Base-by-base conservation (phyloP, 2,797 vertebrate species). In the Xenentodon cancila region DNA sequence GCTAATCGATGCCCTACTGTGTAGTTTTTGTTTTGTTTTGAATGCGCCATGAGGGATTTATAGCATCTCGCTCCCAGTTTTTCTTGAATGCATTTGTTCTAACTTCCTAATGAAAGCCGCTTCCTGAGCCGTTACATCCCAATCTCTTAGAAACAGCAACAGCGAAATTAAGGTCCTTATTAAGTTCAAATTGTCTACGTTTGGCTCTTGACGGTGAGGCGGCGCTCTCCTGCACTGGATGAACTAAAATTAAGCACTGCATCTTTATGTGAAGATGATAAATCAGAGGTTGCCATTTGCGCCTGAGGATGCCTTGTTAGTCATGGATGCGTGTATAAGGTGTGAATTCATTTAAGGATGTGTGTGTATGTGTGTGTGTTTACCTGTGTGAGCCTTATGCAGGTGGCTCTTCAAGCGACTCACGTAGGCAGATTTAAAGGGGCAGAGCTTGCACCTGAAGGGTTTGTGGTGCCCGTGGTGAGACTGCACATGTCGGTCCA, bases 391-490 rank as follows among this genome's bases (percentile, higher is more conserved):
- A 77, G 95, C 93, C 91, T 98, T 99, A 79, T 97, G 94, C 82
- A 98, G 94, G 80, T 99, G 98, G 59, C 95, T 99, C 94, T 98
- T 99, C 91, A 99, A 94, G 66, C 97, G 95, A 82, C 96, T 98
- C 80, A 96, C 94, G 50, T 98, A 99, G 59, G 97, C 96, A 52
- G 97, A 97, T 91, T 99, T 99, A 95, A 99, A 99, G 49, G 98
- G 96, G 90, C 97, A 99, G 79, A 98, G 92, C 86, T 99, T 99
- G 92, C 98, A 99, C 87, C 95, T 96, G 90, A 99, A 99, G 0
- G 98, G 98, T 84, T 99, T 99, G 84, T 98, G 96, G 89, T 99
- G 97, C 68, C 97, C 97, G 0, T 99, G 98, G 88, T 99, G 97
- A 68, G 97, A 97, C 91, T 99, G 98, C 91, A 99, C 94, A 56